Conservation (phyloP, 2,797 vertebrate species). For the Coregonus sp. region DNA sequence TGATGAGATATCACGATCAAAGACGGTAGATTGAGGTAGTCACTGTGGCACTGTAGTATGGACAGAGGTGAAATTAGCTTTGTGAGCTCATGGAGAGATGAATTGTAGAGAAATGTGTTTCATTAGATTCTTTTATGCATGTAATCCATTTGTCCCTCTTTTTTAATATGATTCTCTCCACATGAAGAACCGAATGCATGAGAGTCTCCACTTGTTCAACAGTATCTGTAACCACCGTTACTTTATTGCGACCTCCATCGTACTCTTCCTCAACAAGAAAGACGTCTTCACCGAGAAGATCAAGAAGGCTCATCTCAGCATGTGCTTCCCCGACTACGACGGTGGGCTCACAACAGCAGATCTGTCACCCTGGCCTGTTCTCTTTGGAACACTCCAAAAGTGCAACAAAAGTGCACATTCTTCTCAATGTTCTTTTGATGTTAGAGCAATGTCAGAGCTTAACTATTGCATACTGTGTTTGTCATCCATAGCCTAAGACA, state of each 20-base stretch:
- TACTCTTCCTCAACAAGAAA: constrained; percentile 99
- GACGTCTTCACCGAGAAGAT: constrained; percentile 96
- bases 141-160: neutral
- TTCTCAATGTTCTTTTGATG: neutral
- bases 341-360: constrained; percentile 74
- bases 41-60: too few species aligned
- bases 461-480: neutral
- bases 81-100: neutral
- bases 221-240: constrained; percentile 99
- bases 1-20: too few species aligned
- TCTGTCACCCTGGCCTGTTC: neutral
- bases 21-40: too few species aligned
- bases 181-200: constrained; percentile 96
- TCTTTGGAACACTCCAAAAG: neutral
- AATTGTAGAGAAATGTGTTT: neutral
- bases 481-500: neutral
- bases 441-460: too few species aligned
- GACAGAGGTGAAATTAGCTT: neutral
- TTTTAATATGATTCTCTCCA: constrained; percentile 3
- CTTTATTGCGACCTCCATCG: constrained; percentile 93
- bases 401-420: too few species aligned
- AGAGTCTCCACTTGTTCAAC: constrained; percentile 99
- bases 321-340: constrained; percentile 98
- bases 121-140: neutral
- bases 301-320: constrained; percentile 96